These are phyloP conservation scores for Rhynchopsitta pachyrhyncha DNA, from an alignment of 2,113 vertebrate species.

Conservation along the genomic window DNA sequence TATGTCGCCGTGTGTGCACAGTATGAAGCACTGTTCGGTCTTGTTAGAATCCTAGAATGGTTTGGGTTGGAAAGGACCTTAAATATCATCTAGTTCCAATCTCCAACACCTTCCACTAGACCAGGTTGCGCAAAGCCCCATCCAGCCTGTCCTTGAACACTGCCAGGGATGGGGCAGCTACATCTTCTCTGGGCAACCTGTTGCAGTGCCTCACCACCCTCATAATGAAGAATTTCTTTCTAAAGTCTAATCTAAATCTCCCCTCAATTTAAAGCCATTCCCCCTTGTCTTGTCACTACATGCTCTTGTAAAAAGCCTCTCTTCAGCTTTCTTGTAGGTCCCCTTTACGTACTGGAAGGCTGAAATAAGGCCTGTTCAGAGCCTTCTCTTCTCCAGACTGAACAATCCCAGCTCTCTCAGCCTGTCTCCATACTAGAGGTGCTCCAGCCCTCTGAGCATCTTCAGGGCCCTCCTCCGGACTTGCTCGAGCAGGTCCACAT, in stretches of 20 bases:
- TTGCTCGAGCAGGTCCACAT: neutral
- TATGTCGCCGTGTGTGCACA: fast-evolving
- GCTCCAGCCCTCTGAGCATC: neutral
- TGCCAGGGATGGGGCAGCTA: neutral
- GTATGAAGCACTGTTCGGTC: fast-evolving
- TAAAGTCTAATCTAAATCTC: neutral
- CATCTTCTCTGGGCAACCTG: neutral
- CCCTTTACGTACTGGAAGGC: neutral
- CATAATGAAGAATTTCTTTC: neutral
- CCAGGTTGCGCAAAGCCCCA: neutral
- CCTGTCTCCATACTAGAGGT: neutral
- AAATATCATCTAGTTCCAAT: neutral
- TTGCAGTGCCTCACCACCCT: neutral
- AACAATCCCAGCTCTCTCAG: neutral
- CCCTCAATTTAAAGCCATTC: neutral
- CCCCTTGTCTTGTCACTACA: neutral
- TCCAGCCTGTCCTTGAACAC: neutral
- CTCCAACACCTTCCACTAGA: neutral
- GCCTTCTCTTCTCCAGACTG: neutral
- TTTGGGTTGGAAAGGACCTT: neutral
- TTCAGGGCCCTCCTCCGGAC: neutral
- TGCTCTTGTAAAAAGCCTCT: neutral
- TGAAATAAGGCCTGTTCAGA: neutral
- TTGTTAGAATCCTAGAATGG: neutral
- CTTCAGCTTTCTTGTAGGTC: neutral